Evolutionary conservation across 2,113 vertebrate genomes (phyloP).

Genomic region (Hipposideros armiger): DNA sequence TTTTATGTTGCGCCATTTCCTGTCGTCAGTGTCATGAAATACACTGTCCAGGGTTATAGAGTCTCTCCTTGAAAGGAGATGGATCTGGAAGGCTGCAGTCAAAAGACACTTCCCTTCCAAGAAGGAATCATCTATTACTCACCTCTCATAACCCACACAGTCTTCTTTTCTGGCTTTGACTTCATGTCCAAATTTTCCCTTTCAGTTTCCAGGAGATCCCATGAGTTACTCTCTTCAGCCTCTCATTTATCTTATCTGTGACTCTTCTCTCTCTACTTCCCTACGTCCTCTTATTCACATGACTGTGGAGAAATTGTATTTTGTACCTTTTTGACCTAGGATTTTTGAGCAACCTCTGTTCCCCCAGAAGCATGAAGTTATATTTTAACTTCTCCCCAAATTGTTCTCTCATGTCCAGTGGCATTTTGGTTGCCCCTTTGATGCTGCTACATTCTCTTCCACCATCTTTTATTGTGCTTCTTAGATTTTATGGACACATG

Average conservation of each 20-base stretch:
- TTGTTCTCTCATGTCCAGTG: background rate
- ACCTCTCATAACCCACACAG: background rate
- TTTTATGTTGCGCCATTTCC: slow-evolving; percentile 36
- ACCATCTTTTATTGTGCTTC: background rate
- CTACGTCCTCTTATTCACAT: background rate
- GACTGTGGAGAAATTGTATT: background rate
- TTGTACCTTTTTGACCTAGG: background rate
- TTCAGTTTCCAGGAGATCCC: background rate
- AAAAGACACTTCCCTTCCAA: background rate
- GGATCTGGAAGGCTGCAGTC: background rate
- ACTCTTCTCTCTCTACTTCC: background rate
- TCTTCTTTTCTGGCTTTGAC: background rate
- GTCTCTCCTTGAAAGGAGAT: background rate
- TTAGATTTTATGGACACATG: background rate
- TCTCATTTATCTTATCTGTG: background rate
- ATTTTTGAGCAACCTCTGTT: background rate
- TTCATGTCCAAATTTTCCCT: background rate
- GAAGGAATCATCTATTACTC: background rate
- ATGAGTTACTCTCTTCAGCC: background rate
- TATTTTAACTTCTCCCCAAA: background rate
- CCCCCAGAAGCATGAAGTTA: background rate
- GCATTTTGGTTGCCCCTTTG: background rate
- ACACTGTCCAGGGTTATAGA: background rate
- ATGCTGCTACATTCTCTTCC: background rate
- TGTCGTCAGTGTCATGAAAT: background rate